A percentile compares a stretch with the other conserved stretches of the same genome.
phyloP scores from a whole-genome alignment of 1,140 invertebrate species.

The Monomorium pharaonis region DNA sequence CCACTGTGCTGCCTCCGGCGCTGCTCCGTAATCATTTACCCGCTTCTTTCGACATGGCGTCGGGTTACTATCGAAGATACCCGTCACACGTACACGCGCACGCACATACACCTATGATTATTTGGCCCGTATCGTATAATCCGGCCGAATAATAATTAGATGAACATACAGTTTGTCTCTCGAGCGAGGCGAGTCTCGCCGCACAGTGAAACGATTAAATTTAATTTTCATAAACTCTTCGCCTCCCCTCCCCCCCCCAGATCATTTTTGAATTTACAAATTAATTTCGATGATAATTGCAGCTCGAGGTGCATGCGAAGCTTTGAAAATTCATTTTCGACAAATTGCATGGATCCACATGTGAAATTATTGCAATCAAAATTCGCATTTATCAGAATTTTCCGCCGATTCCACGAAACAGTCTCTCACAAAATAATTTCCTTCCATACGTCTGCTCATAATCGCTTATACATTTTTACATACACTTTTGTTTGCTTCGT shows the following conservation, averaged over 20 bases:
- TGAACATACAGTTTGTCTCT: not conserved
- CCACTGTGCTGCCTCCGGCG: conserved; percentile 15
- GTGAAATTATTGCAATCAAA: not conserved
- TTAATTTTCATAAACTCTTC: not conserved
- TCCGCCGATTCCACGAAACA: not conserved
- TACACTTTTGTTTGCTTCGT: not conserved
- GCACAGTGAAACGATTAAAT: not conserved
- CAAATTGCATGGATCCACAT: not conserved
- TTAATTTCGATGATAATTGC: not conserved
- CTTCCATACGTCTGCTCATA: not conserved
- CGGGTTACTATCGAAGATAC: conserved; percentile 23
- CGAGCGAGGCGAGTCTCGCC: not conserved
- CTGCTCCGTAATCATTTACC: conserved; percentile 35
- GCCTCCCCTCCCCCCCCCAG: no score
- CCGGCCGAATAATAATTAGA: not conserved
- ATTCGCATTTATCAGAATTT: not conserved
- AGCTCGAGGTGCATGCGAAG: not conserved
- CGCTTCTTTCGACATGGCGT: conserved; percentile 26
- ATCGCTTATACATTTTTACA: not conserved
- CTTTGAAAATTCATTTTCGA: not conserved
- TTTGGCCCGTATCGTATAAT: conserved; percentile 31
- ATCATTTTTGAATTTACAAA: not conserved
- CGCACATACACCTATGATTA: not conserved
- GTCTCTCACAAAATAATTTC: not conserved
- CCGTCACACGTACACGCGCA: not conserved